These are phyloP conservation scores for Rhagium mordax DNA, from an alignment of 2,888 invertebrate genomes.

Conservation along the genomic window DNA sequence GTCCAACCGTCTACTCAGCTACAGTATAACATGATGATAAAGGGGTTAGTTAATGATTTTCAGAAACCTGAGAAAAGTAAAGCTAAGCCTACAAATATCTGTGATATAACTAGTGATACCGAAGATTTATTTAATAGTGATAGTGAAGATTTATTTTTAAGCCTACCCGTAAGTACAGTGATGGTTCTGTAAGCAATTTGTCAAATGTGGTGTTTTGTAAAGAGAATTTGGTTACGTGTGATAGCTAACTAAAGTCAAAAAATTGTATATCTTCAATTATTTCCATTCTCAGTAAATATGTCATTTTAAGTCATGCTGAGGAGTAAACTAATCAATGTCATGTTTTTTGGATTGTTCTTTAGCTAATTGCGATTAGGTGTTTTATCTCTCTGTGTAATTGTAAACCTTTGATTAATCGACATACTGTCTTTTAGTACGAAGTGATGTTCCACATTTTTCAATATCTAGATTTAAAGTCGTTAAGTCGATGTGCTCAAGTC, in stretches of 20 bases:
- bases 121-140: constrained; percentile 50
- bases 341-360: too few species aligned
- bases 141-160: constrained; percentile 50
- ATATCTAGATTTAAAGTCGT: constrained; percentile 84
- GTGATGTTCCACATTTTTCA: constrained; percentile 85
- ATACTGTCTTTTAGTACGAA: constrained; percentile 80
- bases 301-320: too few species aligned
- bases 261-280: too few species aligned
- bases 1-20: constrained; percentile 59
- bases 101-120: constrained; percentile 32
- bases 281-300: too few species aligned
- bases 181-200: too few species aligned
- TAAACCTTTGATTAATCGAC: too few species aligned
- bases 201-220: too few species aligned
- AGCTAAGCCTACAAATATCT: not conserved
- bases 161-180: constrained; percentile 55
- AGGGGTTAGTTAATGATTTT: constrained; percentile 51
- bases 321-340: too few species aligned
- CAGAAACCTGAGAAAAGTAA: constrained; percentile 7
- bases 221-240: too few species aligned
- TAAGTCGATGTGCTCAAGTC: constrained; percentile 84
- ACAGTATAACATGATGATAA: constrained; percentile 56
- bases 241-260: too few species aligned
- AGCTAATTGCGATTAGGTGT: too few species aligned
- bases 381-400: too few species aligned